phyloP scores from a whole-genome alignment of 2,797 vertebrate genomes.

The Cercopithecus diana region DNA sequence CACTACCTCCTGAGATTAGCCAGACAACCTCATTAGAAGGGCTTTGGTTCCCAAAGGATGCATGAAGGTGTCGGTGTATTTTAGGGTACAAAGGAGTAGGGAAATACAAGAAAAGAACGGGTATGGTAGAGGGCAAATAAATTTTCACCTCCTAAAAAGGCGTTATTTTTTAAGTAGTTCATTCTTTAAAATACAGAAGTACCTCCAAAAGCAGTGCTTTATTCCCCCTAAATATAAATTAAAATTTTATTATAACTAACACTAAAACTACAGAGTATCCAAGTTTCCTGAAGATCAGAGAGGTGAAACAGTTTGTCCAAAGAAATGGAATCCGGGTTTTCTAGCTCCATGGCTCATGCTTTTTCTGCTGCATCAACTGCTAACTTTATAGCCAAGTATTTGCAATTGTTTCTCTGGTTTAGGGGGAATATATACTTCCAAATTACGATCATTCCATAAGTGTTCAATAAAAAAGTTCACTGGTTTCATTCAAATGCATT shows the following conservation, averaged over 20 bases:
- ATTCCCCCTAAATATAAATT: neutral
- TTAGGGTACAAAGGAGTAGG: neutral
- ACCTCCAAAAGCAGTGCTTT: conserved; percentile 1
- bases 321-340: neutral
- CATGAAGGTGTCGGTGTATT: neutral
- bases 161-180: neutral
- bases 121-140: neutral
- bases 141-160: neutral
- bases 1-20: neutral
- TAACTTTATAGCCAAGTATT: neutral
- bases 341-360: neutral
- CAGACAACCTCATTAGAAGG: neutral
- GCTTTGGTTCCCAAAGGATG: neutral
- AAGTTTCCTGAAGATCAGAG: neutral
- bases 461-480: neutral
- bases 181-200: conserved; percentile 11
- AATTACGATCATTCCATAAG: neutral
- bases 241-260: neutral
- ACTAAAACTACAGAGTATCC: neutral
- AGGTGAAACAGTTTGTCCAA: neutral
- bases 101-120: neutral
- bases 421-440: neutral
- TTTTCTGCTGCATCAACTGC: neutral
- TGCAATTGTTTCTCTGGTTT: neutral
- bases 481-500: neutral